A percentile compares a stretch with the other conserved stretches of the same genome.
Conservation (phyloP, 2,797 vertebrate genomes). For the Tragelaphus oryx region DNA sequence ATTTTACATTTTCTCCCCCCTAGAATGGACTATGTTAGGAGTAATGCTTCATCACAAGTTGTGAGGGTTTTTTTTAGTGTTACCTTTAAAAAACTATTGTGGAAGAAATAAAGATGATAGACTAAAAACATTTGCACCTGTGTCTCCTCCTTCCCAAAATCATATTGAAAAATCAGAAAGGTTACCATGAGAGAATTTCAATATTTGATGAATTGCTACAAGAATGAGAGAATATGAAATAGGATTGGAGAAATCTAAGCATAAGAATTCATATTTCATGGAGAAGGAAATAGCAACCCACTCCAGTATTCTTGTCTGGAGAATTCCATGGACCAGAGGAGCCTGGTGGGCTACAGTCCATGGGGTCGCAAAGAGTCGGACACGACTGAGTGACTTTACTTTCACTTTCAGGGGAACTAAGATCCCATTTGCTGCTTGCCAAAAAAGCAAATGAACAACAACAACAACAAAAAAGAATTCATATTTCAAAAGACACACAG, state of each 20-base stretch:
- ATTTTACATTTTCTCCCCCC: not conserved
- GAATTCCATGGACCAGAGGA: too few species aligned
- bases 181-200: not conserved
- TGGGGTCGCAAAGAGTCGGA: too few species aligned
- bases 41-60: not conserved
- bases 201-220: not conserved
- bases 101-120: not conserved
- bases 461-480: too few species aligned
- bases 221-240: not conserved
- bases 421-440: too few species aligned
- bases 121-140: not conserved
- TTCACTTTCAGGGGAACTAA: too few species aligned
- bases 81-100: not conserved
- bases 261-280: not conserved
- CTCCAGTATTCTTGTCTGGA: too few species aligned
- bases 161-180: not conserved
- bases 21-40: not conserved
- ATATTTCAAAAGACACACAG: not conserved
- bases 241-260: not conserved
- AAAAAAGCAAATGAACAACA: too few species aligned
- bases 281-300: too few species aligned
- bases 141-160: not conserved
- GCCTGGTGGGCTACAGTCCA: too few species aligned
- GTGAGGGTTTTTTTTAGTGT: not conserved
- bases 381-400: too few species aligned